Evolutionary conservation across 2,888 invertebrate species (phyloP), one percentile per base, ranked within the genome.

Genomic region (Holacanthella duospinosa): DNA sequence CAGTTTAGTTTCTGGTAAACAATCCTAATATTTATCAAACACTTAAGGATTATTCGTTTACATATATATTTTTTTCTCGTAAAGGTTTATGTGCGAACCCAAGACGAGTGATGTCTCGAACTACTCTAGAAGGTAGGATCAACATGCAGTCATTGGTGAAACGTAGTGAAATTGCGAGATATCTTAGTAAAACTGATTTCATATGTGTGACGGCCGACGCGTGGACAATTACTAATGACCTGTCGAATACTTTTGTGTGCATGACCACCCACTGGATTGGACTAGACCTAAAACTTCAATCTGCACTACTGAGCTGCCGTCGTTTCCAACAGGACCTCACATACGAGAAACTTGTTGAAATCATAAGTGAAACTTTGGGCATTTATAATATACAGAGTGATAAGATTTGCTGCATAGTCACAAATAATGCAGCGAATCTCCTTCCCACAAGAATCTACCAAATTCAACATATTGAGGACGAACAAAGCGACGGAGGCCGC

Each of bases 101-200:
- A 21, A 48, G 48, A 48, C 12, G 48, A 21, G 48, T 48, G 16
- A 48, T 48, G 48, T 48, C 48, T n/a, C 48, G 48, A 4, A 4
- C 4, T 48, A 48, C 48, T n/a, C 21, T 48, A 21, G 48, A 48
- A 21, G n/a, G 48, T 21, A 9, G 48, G n/a, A 48, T 48, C 21
- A 48, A 48, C 48, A 48, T 48, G 48, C 48, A 48, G 21, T 48
- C 48, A 9, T 21, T 48, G 48, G 48, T 48, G 21, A 48, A 48
- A 21, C 12, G 48, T n/a, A 48, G 48, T 21, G 48, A 48, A 21
- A 21, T 48, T 9, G 48, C 48, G 4, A 9, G 48, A 48, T n/a
- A 48, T 9, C 48, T 48, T 21, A 48, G 48, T 21, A 48, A 48
- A 48, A 48, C 48, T 48, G 48, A 48, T 9, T 21, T 48, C 21